Base-by-base conservation (phyloP, 1,140 invertebrate genomes). In the Platyscapa corneri region DNA sequence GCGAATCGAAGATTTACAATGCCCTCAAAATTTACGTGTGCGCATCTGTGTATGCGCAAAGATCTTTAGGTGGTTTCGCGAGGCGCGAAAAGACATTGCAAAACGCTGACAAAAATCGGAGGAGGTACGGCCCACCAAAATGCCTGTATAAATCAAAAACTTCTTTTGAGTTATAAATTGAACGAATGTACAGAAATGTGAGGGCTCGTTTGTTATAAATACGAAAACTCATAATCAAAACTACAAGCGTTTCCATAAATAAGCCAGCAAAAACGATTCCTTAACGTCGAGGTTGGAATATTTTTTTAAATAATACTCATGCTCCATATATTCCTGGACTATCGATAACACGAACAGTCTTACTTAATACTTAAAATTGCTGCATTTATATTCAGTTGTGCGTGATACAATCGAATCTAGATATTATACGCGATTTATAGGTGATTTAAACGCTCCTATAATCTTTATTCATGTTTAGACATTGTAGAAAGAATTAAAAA, bases 1-100 rank as follows among this genome's bases (percentile, higher is more conserved):
- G 79, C 79, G 56, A 75, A 49, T 20, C 53, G 34, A 72, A 67
- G 84, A 85, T 85, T 85, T 85, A 85, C 79, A 79, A 67, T 85
- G 79, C 23, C 5, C 72, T 3, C 78, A 30, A 37, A 76, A 85
- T 85, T 82, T 85, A 77, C 79, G 79, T 56, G 53, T 64, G n/a
- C 32, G 49, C 53, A n/a, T 30, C 32, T 30, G 3, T 67, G 32
- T 32, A 20, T 18, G 65, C 18, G 39, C 18, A 12, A 10, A 32
- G 39, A 49, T 64, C 76, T 78, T 60, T 39, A 20, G 42, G 37
- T 32, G 75, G n/a, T 77, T 46, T 27, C 42, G 75, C 27, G 75
- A 46, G 8, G 3, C 34, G 5, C 12, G 34, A 8, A 20, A 37
- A 80, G 78, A 80, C 56, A 7, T 64, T 65, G 37, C 34, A 37